Percentiles rank a stretch among this genome's conserved stretches.
phyloP scores from a whole-genome alignment of 2,797 vertebrate species.

The Eulemur rubriventer region DNA sequence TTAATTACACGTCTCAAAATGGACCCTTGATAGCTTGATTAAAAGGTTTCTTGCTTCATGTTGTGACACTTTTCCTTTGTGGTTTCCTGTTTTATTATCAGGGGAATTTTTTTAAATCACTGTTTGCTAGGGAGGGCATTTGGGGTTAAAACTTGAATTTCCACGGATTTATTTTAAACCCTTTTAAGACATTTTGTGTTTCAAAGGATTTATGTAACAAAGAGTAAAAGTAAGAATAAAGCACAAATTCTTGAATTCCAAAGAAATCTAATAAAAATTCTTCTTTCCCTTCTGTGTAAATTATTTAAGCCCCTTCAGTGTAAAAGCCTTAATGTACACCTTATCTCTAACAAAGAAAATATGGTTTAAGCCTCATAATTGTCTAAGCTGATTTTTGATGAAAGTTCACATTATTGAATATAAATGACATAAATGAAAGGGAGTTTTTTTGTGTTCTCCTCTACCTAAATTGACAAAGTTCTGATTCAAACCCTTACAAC shows the following conservation, averaged over 20 bases:
- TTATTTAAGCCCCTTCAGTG: not conserved
- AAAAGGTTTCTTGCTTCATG: not conserved
- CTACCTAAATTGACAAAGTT: not conserved
- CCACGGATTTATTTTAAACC: not conserved
- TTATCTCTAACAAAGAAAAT: not conserved
- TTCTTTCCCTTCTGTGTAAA: not conserved
- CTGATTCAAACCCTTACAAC: not conserved
- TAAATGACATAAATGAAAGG: conserved; percentile 24
- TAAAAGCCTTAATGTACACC: not conserved
- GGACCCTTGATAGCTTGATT: not conserved
- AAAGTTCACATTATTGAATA: conserved; percentile 23
- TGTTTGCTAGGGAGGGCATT: not conserved
- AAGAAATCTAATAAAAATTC: not conserved
- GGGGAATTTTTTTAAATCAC: not conserved
- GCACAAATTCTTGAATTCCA: not conserved
- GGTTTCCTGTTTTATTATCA: not conserved
- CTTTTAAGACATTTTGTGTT: conserved; percentile 19
- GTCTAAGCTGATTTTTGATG: conserved; percentile 30
- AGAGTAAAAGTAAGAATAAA: not conserved
- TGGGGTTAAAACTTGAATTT: conserved; percentile 29
- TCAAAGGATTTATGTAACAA: conserved; percentile 3
- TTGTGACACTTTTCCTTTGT: conserved; percentile 20
- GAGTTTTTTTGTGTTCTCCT: not conserved
- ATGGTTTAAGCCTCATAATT: not conserved
- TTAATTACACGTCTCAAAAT: conserved; percentile 43